Evolutionary conservation across 2,797 vertebrate genomes (phyloP), one percentile per base, ranked within the genome.

Genomic region (Phoxinus dragarum): DNA sequence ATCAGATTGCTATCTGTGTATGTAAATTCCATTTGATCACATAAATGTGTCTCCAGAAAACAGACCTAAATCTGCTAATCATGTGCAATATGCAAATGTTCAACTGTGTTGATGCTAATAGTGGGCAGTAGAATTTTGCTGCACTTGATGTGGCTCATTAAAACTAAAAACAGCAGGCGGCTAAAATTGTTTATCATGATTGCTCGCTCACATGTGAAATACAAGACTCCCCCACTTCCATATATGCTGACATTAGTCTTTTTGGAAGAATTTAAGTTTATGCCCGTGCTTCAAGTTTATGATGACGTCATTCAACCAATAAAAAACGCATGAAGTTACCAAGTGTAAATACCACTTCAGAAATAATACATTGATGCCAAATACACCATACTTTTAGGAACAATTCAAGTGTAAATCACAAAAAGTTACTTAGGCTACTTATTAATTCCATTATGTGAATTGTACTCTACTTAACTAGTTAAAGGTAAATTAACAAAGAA

Each of bases 61-160:
- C n/a, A 27, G 16, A 78, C 59, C 19, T 19, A 78, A 78, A 44
- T 78, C n/a, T 44, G 56, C n/a, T 27, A 31, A 64, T 78, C n/a
- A 17, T 31, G 16, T 12, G 9, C 16, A 64, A 40, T 64, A 64
- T 64, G 40, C 56, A 79, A 64, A 79, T 79, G 44, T 79, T 44
- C 38, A 44, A 44, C 76, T 2, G 5, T 31, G 38, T 21, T 78
- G 38, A 44, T 78, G 40, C 56, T 79, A 64, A 79, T 44, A 42
- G 38, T n/a, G 19, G 27, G n/a, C 56, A 64, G 56, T 27, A 44
- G 38, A 79, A 79, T 79, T 79, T 78, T 64, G n/a, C 40, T 79
- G 56, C 76, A 19, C 40, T 64, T 64, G 8, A 64, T 64, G 56
- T 64, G 76, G 76, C 76, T 79, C 76, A 79, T 79, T 64, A 79